Evolutionary conservation across 92 coral and sea anemone species (phyloP), one percentile per base, ranked within the genome.

Genomic region (Umimayanthus chanpuru): DNA sequence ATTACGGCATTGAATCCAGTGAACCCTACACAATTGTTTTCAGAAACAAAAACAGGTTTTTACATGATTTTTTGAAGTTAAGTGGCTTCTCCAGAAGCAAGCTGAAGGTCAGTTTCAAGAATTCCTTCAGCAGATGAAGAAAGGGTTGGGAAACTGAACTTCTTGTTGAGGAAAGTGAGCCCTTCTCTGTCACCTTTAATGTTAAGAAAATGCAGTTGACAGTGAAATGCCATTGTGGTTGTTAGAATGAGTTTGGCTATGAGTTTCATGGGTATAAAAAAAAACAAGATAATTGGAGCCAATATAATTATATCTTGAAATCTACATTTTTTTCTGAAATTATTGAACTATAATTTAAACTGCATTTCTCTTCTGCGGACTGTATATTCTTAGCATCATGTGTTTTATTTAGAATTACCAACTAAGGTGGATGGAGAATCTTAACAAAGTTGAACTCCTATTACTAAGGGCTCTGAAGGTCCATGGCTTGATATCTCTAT

Each of bases 161-260:
- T 39, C 61, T 89, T 23, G 91, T 91, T 61, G 73, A 74, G 58
- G 78, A 53, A 47, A 91, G 81, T 16, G 90, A 90, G 85, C 96
- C 93, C 18, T 88, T 92, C 73, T 71, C 87, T 30, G 78, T 92
- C 32, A n/a, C 88, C 49, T 94, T 64, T 82, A 86, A 93, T 86
- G 67, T 44, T 25, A 93, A 85, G 70, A 82, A 76, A 50, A 75
- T 83, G 91, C 80, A 71, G 79, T 77, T 93, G 85, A 87, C 88
- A 80, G 76, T 91, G 64, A 21, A 85, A 38, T 93, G 95, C 88
- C 73, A 88, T 26, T 90, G 88, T 85, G 91, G 92, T 32, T 93
- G 91, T 77, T 88, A 90, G 94, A 93, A 93, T 80, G 86, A 89
- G 55, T 91, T 93, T 86, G 91, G 94, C 38, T 76, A 76, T 76